These are phyloP conservation scores for rat (Rattus norvegicus) DNA, from an alignment of 2,113 vertebrate genomes.

Conservation along the genomic window DNA sequence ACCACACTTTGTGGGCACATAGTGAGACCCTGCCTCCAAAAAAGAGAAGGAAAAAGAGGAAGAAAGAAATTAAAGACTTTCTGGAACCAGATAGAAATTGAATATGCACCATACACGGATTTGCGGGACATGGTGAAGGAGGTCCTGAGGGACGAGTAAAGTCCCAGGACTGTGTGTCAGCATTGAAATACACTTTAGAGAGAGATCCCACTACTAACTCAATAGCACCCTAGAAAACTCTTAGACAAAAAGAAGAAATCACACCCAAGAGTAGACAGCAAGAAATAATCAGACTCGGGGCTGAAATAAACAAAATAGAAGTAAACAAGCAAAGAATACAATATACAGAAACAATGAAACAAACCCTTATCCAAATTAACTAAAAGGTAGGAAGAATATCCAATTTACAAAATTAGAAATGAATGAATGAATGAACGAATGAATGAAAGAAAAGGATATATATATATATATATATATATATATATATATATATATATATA, in stretches of 20 bases:
- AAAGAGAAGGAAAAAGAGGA: no score
- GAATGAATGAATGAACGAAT: not conserved
- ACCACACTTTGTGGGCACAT: no score
- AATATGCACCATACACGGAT: no score
- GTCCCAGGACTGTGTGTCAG: not conserved
- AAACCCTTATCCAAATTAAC: not conserved
- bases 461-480: not conserved
- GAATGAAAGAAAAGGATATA: not conserved
- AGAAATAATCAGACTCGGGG: not conserved
- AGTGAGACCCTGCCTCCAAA: no score
- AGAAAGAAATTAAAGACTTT: no score
- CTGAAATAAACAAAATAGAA: not conserved
- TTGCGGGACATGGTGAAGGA: not conserved
- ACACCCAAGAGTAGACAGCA: not conserved
- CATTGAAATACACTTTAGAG: not conserved
- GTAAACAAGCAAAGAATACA: not conserved
- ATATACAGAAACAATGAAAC: not conserved
- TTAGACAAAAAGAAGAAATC: not conserved
- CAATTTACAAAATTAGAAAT: not conserved
- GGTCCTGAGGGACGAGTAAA: not conserved
- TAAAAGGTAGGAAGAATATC: not conserved
- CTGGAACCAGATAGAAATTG: no score
- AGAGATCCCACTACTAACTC: not conserved
- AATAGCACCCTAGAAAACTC: not conserved
- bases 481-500: not conserved